Evolutionary conservation across 1,140 invertebrate species (phyloP).

Genomic region (Drosophila carrolli): DNA sequence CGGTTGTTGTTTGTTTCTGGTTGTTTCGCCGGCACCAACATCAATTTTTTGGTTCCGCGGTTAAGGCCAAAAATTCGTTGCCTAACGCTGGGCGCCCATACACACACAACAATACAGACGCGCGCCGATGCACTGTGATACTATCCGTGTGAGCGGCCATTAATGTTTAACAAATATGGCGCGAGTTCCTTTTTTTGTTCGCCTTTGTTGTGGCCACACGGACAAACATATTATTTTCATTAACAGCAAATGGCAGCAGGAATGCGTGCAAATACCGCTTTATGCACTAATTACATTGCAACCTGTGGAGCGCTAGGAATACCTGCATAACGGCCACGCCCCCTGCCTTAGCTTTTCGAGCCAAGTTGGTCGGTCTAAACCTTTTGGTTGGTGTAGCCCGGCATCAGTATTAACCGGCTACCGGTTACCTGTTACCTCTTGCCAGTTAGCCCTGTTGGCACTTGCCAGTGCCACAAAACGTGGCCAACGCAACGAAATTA

Average conservation of each 20-base stretch:
- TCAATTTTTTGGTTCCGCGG: slow-evolving; percentile 44
- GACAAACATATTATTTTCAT: slow-evolving; percentile 65
- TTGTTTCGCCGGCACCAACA: slow-evolving; percentile 25
- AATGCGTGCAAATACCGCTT: slow-evolving; percentile 45
- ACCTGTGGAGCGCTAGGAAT: slow-evolving; percentile 61
- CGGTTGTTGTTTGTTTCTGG: slow-evolving; percentile 19
- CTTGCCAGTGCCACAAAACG: slow-evolving; percentile 32
- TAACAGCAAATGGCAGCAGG: slow-evolving; percentile 61
- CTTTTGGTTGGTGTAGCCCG: slow-evolving; percentile 3
- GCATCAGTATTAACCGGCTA: slow-evolving; percentile 10
- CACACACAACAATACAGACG: neutral
- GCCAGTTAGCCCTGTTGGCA: slow-evolving; percentile 25
- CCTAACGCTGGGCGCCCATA: slow-evolving; percentile 34
- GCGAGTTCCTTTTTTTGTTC: neutral
- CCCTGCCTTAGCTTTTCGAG: neutral
- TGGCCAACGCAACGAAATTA: slow-evolving; percentile 33
- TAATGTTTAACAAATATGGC: slow-evolving; percentile 51
- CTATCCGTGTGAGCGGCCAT: slow-evolving; percentile 12
- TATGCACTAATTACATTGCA: slow-evolving; percentile 71
- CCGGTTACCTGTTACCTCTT: neutral
- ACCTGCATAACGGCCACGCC: slow-evolving; percentile 12
- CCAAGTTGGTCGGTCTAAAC: slow-evolving; percentile 34
- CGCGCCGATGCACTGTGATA: neutral
- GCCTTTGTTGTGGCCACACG: slow-evolving; percentile 20
- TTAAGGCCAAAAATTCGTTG: slow-evolving; percentile 35